These are phyloP conservation scores for Coendou prehensilis DNA, from an alignment of 2,797 vertebrate genomes.

Conservation along the genomic window DNA sequence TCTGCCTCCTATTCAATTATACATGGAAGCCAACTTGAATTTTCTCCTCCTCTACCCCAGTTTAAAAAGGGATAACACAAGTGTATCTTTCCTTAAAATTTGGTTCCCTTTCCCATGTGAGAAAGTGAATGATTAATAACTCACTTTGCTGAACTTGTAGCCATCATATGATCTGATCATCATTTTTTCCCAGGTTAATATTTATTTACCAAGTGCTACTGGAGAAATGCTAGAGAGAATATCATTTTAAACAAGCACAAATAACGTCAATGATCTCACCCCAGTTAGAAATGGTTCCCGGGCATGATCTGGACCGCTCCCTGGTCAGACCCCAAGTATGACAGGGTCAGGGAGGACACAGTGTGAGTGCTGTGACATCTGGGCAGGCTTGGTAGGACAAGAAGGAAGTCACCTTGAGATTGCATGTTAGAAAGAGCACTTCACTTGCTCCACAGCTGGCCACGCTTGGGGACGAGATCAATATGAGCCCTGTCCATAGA, in stretches of 20 bases:
- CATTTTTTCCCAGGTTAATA: slow-evolving; percentile 56
- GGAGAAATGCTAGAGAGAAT: slow-evolving; percentile 5
- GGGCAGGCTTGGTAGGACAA: not conserved
- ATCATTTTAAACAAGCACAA: not conserved
- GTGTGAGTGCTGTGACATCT: not conserved
- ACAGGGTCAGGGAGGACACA: no score
- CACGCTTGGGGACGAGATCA: not conserved
- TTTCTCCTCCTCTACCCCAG: not conserved
- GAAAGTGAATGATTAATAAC: slow-evolving; percentile 70
- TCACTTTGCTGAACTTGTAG: slow-evolving; percentile 60
- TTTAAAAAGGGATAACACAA: not conserved
- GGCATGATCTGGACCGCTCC: not conserved
- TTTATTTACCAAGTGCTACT: slow-evolving; percentile 39
- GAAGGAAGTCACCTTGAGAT: not conserved
- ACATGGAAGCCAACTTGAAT: not conserved
- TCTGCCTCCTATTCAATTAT: not conserved
- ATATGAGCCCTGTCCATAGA: not conserved
- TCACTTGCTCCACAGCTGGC: not conserved
- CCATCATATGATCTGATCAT: not conserved
- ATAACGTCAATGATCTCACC: accelerated
- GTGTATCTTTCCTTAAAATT: not conserved
- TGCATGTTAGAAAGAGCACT: not conserved
- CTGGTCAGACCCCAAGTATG: not conserved
- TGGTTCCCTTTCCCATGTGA: not conserved
- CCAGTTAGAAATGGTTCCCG: accelerated